Evolutionary conservation across 2,797 vertebrate genomes (phyloP).

Genomic region (Argentina silus): DNA sequence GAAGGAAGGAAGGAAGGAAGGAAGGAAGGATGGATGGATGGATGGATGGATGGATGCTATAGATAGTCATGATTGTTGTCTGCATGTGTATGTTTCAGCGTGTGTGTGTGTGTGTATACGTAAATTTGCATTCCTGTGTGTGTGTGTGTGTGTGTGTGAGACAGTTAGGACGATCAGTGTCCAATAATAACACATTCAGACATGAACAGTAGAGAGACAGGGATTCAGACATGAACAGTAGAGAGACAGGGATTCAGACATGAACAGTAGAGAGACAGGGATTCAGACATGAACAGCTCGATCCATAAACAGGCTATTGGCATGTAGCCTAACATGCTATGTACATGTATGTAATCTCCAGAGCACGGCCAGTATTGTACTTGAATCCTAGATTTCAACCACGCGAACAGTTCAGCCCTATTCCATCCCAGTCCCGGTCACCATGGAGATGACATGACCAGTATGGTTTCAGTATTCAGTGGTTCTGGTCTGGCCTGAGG

Average conservation of each 20-base stretch:
- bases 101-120: background rate
- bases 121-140: constrained; percentile 21
- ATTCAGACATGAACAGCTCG: background rate
- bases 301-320: too few species aligned
- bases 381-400: too few species aligned
- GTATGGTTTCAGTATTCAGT: too few species aligned
- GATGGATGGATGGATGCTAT: background rate
- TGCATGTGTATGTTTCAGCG: constrained; percentile 20
- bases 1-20: constrained; percentile 28
- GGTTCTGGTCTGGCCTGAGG: too few species aligned
- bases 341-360: too few species aligned
- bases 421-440: background rate
- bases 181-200: background rate
- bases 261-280: background rate
- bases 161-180: background rate
- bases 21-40: background rate
- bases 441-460: background rate
- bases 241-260: too few species aligned
- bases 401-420: background rate
- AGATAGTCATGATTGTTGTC: background rate
- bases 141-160: constrained; percentile 29
- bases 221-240: too few species aligned
- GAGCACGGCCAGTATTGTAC: too few species aligned
- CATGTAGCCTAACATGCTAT: too few species aligned
- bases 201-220: too few species aligned